Percentiles rank a stretch among this genome's conserved stretches.
phyloP scores from a whole-genome alignment of 2,797 vertebrate genomes.

The Myoxocephalus aenaeus region DNA sequence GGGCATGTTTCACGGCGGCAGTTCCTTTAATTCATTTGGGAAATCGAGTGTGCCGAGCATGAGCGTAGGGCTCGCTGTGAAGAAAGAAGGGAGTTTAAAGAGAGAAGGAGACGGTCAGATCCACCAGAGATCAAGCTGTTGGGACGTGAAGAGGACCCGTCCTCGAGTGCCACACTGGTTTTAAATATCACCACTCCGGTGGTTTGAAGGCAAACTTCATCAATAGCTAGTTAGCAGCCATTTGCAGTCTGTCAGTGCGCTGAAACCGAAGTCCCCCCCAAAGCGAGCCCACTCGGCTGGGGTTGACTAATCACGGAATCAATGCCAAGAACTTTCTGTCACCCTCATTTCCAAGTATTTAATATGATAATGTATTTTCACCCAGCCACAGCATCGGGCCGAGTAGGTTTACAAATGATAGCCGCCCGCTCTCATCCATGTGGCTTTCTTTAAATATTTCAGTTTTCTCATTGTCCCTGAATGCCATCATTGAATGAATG shows the following conservation, averaged over 20 bases:
- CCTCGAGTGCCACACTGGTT: conserved; percentile 11
- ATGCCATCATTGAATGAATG: conserved; percentile 12
- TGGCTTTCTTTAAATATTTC: conserved; percentile 14
- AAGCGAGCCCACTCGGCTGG: conserved; percentile 37
- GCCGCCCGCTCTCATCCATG: not conserved
- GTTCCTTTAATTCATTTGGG: conserved; percentile 69
- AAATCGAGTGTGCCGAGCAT: conserved; percentile 53
- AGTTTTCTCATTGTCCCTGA: conserved; percentile 15
- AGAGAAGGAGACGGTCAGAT: conserved; percentile 1
- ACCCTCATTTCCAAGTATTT: conserved; percentile 47
- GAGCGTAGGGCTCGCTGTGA: conserved; percentile 1
- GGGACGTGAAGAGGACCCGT: not conserved
- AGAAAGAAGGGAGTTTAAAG: not conserved
- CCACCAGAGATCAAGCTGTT: conserved; percentile 11
- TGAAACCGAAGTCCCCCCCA: conserved; percentile 48
- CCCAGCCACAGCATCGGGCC: conserved; percentile 3
- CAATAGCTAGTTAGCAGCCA: conserved; percentile 12
- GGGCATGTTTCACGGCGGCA: conserved; percentile 61
- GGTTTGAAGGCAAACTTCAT: conserved; percentile 6
- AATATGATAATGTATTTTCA: conserved; percentile 62
- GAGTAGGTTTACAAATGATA: conserved; percentile 44
- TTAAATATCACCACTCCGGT: not conserved
- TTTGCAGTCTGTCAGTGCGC: conserved; percentile 52
- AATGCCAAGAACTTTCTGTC: conserved; percentile 43
- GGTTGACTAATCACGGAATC: conserved; percentile 22